phyloP scores from a whole-genome alignment of 2,797 vertebrate species.

The Gallirallus australis region DNA sequence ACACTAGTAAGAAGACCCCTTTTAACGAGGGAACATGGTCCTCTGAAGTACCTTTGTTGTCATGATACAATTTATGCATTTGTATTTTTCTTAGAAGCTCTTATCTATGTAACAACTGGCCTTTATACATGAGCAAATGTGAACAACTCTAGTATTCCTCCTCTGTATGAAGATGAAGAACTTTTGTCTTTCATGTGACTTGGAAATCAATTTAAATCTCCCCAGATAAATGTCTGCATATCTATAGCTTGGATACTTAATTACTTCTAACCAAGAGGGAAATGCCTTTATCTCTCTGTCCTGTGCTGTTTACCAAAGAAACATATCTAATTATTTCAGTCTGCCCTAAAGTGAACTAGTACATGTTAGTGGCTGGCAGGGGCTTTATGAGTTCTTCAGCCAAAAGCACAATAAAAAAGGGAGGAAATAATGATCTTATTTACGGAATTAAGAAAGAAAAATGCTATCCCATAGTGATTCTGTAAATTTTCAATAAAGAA shows the following conservation, averaged over 20 bases:
- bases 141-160: neutral
- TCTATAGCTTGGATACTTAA: conserved; percentile 75
- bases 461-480: fast-evolving
- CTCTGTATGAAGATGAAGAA: neutral
- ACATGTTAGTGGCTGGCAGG: neutral
- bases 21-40: neutral
- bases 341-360: conserved; percentile 3
- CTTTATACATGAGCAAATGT: neutral
- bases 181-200: conserved; percentile 64
- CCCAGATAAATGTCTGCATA: conserved; percentile 43
- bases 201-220: conserved; percentile 72
- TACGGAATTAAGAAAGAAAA: neutral
- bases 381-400: neutral
- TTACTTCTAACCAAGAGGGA: conserved; percentile 72
- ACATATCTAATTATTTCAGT: conserved; percentile 66
- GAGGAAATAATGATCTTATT: neutral
- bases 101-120: neutral
- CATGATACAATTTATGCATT: neutral
- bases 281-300: conserved; percentile 39
- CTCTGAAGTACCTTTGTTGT: neutral
- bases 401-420: neutral
- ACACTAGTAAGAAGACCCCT: neutral
- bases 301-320: conserved; percentile 66
- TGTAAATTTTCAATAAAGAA: neutral
- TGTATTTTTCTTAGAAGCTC: neutral